phyloP scores from a whole-genome alignment of 1,140 invertebrate species.

The Planococcus citri region DNA sequence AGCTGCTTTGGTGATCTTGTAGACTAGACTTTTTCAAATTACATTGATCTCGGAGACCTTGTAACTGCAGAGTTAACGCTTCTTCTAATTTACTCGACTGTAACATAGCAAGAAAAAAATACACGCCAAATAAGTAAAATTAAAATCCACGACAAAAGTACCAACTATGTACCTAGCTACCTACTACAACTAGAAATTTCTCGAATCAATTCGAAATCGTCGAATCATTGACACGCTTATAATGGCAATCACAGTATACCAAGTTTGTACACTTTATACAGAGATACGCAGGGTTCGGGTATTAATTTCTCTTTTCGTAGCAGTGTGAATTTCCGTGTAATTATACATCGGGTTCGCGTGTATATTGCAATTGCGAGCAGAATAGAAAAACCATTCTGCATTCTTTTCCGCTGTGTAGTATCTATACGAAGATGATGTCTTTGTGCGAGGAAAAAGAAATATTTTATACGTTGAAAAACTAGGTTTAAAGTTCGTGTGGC shows the following conservation, averaged over 20 bases:
- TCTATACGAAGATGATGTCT: neutral
- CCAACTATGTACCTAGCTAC: too few relatives aligned
- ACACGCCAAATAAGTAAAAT: neutral
- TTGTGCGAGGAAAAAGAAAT: too few relatives aligned
- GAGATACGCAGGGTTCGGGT: neutral
- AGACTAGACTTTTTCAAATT: slow-evolving; percentile 61
- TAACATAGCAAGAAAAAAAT: slow-evolving; percentile 23
- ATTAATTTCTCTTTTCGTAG: neutral
- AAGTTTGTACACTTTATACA: too few relatives aligned
- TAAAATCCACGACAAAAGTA: too few relatives aligned
- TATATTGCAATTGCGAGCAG: too few relatives aligned
- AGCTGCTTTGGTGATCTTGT: slow-evolving; percentile 74
- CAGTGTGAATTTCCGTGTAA: neutral
- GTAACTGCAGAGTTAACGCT: slow-evolving; percentile 62
- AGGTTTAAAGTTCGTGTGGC: neutral
- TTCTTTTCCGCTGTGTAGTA: neutral
- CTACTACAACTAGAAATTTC: too few relatives aligned
- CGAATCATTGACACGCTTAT: too few relatives aligned
- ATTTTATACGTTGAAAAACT: too few relatives aligned
- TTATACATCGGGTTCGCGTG: neutral
- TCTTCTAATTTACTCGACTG: slow-evolving; percentile 62
- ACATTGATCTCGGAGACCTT: slow-evolving; percentile 70
- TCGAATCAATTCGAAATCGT: too few relatives aligned
- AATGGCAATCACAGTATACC: too few relatives aligned
- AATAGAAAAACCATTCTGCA: neutral